Evolutionary conservation across 2,888 invertebrate genomes (phyloP).

Genomic region (Diloba caeruleocephala): DNA sequence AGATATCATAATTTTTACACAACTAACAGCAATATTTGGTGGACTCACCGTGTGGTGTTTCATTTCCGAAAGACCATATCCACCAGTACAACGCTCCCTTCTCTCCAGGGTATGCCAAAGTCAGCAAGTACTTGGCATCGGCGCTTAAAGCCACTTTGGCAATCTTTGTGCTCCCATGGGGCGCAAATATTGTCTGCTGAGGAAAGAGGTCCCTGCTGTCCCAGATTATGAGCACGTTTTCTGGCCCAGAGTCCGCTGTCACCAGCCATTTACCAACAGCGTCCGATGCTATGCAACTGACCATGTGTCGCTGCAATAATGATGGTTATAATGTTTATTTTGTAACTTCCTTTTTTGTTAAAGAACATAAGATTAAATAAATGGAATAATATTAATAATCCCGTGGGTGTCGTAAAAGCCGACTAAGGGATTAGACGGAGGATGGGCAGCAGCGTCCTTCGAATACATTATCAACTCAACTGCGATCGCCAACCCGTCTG

Average conservation of each 20-base stretch:
- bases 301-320: constrained; percentile 81
- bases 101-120: constrained; percentile 83
- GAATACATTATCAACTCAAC: too few species aligned
- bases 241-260: constrained; percentile 89
- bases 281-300: constrained; percentile 86
- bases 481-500: too few species aligned
- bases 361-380: too few species aligned
- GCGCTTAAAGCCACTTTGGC: constrained; percentile 84
- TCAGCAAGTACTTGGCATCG: constrained; percentile 89
- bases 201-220: constrained; percentile 84
- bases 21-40: neutral
- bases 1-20: too few species aligned
- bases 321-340: neutral
- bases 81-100: constrained; percentile 85
- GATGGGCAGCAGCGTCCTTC: too few species aligned
- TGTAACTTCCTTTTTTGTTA: too few species aligned
- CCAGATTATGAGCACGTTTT: constrained; percentile 90
- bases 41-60: constrained; percentile 86
- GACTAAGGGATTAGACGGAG: too few species aligned
- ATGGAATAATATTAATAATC: too few species aligned
- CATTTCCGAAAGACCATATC: constrained; percentile 89
- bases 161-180: constrained; percentile 79
- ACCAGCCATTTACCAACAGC: constrained; percentile 88
- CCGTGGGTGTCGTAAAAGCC: too few species aligned
- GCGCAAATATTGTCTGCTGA: constrained; percentile 86